Evolutionary conservation across 2,113 vertebrate species (phyloP).

Genomic region (Onychorhynchus coronatus): DNA sequence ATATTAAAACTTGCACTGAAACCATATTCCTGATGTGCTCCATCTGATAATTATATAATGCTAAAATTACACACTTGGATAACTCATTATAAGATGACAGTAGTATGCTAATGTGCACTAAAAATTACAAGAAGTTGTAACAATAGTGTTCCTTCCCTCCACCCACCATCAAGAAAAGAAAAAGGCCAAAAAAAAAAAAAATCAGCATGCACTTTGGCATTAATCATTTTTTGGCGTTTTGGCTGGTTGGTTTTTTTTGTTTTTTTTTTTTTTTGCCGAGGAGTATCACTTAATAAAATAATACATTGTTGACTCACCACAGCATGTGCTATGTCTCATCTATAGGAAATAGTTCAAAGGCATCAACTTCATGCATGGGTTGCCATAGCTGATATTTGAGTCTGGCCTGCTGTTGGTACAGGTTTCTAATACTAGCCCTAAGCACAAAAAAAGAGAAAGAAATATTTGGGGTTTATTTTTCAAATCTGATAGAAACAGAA

Average conservation of each 20-base stretch:
- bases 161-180: too few relatives aligned
- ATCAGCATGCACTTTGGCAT: not conserved
- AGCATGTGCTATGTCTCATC: constrained; percentile 62
- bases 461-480: not conserved
- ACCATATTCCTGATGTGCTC: not conserved
- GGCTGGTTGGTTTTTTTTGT: too few relatives aligned
- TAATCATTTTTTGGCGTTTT: not conserved
- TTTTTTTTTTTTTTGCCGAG: not conserved
- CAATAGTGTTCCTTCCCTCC: not conserved
- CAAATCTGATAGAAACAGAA: not conserved
- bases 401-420: constrained; percentile 17
- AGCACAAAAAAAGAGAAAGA: not conserved
- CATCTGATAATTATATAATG: not conserved
- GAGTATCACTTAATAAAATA: not conserved
- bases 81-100: not conserved
- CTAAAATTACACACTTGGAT: not conserved
- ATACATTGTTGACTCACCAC: constrained; percentile 64
- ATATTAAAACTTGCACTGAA: not conserved
- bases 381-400: constrained; percentile 61
- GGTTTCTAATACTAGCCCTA: constrained; percentile 66
- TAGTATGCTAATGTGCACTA: not conserved
- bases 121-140: not conserved
- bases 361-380: constrained; percentile 62
- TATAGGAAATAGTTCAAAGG: constrained; percentile 66
- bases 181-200: not conserved